Base-by-base conservation (phyloP, 1,140 invertebrate species). In the Penaeus indicus region DNA sequence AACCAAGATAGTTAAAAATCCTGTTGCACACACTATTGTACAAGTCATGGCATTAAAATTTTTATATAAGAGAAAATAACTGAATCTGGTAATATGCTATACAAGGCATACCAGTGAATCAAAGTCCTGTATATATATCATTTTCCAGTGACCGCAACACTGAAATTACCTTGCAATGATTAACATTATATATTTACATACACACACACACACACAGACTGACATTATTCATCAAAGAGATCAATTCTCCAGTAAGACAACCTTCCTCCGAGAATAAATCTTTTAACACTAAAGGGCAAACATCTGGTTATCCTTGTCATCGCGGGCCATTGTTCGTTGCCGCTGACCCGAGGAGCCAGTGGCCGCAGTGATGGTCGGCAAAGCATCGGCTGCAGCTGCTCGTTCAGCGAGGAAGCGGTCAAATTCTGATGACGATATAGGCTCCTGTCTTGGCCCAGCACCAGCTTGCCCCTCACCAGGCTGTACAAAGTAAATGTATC, bases 351-450 rank as follows among this genome's bases (percentile, higher is more conserved):
- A 78, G 38, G 89, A 91, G 4, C 86, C 89, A 7, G 89, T 92
- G 78, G 92, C 92, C 25, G 92, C 92, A 16, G 92, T 79, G 83
- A 93, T 92, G 63, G 91, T 91, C 18, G 93, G 92, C 78, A 93
- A 64, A 91, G 78, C 92, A 91, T 61, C 90, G 0, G 96, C 96
- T 19, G 96, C 97, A 25, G 96, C 96, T 38, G 97, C 97, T 91
- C 97, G 93, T 92, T 98, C 97, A 1, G 96, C 96, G 54, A 98
- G 94, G 93, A 98, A 99, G 92, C 96, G 95, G 92, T 98, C 97
- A 93, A 99, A 99, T 93, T 98, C 97, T 90, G 96, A 96, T 90
- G 96, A 97, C 22, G 96, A 97, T 42, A 97, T 93, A 16, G 96
- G 96, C 92, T 96, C 96, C 92, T 96, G 95, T 25, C 93, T 77